Evolutionary conservation across 2,797 vertebrate genomes (phyloP).

Genomic region (Sebastes flavidus): DNA sequence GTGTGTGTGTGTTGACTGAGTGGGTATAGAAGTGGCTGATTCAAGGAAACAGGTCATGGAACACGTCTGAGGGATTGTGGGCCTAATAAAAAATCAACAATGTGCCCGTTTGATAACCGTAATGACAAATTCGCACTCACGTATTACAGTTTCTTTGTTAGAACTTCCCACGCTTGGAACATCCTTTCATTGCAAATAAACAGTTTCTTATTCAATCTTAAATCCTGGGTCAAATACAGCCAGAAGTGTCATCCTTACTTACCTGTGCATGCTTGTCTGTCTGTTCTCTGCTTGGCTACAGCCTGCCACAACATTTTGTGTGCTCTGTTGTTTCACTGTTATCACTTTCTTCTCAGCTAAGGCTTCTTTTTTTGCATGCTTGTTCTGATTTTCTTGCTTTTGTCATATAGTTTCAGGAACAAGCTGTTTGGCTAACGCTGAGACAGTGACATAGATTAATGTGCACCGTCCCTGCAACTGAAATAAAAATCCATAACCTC

Average conservation of each 20-base stretch:
- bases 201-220: not conserved
- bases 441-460: not conserved
- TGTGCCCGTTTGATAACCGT: not conserved
- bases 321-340: not conserved
- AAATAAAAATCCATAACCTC: not conserved
- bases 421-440: not conserved
- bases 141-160: not conserved
- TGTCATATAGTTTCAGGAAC: not conserved
- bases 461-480: not conserved
- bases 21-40: not conserved
- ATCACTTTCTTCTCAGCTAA: not conserved
- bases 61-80: not conserved
- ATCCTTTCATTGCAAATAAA: not conserved
- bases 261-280: not conserved
- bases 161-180: not conserved
- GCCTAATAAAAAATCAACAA: not conserved
- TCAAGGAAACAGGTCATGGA: not conserved
- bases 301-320: not conserved
- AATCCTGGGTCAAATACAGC: not conserved
- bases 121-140: not conserved
- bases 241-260: not conserved
- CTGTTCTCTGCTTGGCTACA: not conserved
- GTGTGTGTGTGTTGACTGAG: not conserved
- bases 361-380: not conserved
- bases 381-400: not conserved